Evolutionary conservation across 2,113 vertebrate species (phyloP), one percentile per base, ranked within the genome.

Genomic region (Cynocephalus volans): DNA sequence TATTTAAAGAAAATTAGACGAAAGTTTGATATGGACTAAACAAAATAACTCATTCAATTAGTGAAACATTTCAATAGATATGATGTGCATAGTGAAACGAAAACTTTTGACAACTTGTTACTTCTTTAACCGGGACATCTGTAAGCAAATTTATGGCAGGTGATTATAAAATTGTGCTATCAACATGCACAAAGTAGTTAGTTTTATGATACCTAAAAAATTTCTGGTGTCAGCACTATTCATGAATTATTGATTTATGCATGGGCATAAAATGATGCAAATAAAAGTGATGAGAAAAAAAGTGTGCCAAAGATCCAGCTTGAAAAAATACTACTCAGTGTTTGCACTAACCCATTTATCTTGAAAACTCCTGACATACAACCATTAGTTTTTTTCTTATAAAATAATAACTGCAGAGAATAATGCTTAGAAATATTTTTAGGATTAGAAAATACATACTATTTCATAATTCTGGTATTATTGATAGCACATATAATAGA

Each of bases 131-230:
- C 24, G 54, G 58, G 18, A 60, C 3, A 33, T 65, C 12, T 58
- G 18, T 64, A 93, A 87, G 24, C 23, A 83, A 70, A 65, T 95
- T 91, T 93, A 86, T 95, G 60, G 8, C 19, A 86, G 19, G 15
- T 75, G 36, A 80, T 97, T 89, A 92, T 72, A 90, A 84, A 81
- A 87, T 83, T 70, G 36, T 28, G 17, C 89, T 96, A 79, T 72
- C 14, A 89, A 79, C 17, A 72, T 87, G 21, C 18, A 36, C 70
- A 87, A 80, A 83, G 45, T 52, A 95, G 12, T 93, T 50, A 60
- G 41, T 73, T 89, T 96, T 76, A 87, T 90, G 36, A 90, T 96
- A 95, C 62, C 21, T 92, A 45, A 82, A 95, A 84, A 86, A 18
- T 33, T 41, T 54, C 21, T 50, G 12, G 36, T 86, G 5, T 96